Percentiles rank a stretch among this genome's conserved stretches.
phyloP scores from a whole-genome alignment of 2,888 invertebrate genomes.

The Tachina grossa region DNA sequence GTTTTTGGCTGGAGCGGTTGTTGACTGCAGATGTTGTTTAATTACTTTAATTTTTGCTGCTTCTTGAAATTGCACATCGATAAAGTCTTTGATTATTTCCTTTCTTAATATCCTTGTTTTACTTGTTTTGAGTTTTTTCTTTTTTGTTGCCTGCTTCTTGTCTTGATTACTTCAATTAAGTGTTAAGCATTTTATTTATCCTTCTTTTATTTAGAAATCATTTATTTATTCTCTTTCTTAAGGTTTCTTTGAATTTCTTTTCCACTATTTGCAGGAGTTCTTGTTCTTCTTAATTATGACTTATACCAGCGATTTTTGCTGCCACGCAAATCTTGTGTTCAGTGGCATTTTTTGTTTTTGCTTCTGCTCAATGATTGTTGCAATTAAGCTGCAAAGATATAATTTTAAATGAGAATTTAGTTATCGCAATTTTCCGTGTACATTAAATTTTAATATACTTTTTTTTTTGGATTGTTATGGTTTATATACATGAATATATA shows the following conservation, averaged over 20 bases:
- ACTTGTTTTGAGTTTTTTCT: background rate
- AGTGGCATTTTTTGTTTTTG: conserved; percentile 12
- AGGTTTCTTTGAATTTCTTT: conserved; percentile 28
- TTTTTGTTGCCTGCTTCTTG: background rate
- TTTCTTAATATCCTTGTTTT: conserved; percentile 1
- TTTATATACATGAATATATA: too few relatives aligned
- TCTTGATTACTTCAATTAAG: conserved; percentile 65
- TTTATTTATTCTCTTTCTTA: background rate
- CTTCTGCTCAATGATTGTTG: conserved; percentile 50
- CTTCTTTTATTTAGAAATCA: conserved; percentile 6
- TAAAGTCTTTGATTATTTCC: background rate
- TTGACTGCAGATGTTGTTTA: conserved; percentile 34
- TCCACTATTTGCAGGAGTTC: conserved; percentile 16
- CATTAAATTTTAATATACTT: background rate
- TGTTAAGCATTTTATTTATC: conserved; percentile 36
- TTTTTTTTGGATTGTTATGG: background rate
- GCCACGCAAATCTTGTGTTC: background rate
- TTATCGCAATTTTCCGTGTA: conserved; percentile 3
- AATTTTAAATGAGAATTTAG: conserved; percentile 38
- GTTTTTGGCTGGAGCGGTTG: conserved; percentile 1
- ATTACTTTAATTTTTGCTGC: conserved; percentile 56
- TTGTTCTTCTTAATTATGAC: conserved; percentile 51
- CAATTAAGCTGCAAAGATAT: conserved; percentile 58
- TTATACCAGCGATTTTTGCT: conserved; percentile 26
- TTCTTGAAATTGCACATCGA: background rate